These are phyloP conservation scores for Scopus umbretta DNA, from an alignment of 2,113 vertebrate genomes.

Conservation along the genomic window DNA sequence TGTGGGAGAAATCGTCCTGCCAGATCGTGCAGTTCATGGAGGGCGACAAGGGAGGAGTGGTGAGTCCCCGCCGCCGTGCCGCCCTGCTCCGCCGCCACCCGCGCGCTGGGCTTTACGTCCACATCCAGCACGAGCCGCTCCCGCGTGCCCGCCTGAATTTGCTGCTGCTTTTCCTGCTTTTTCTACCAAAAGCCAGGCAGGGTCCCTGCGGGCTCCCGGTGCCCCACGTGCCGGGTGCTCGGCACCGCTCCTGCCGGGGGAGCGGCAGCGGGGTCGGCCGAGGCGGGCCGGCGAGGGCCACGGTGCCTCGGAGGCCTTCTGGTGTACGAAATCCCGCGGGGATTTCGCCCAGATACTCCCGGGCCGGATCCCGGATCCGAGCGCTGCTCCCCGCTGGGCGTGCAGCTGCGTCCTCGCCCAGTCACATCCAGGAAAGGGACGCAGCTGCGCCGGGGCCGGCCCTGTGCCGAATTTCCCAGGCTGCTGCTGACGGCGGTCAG, in stretches of 20 bases:
- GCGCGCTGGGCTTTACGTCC: not conserved
- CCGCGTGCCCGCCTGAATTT: rapidly evolving
- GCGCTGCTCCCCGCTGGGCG: not conserved
- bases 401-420: not conserved
- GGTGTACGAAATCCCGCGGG: not conserved
- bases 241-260: not conserved
- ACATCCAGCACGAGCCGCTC: not conserved
- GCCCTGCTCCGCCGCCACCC: not conserved
- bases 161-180: not conserved
- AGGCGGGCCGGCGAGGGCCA: not conserved
- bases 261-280: not conserved
- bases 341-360: not conserved
- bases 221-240: rapidly evolving
- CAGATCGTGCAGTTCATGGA: conserved; percentile 96
- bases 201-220: rapidly evolving
- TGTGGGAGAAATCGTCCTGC: conserved; percentile 93
- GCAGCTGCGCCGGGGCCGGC: not conserved
- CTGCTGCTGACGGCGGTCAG: rapidly evolving
- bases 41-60: conserved; percentile 92
- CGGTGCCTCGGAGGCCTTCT: too few species aligned
- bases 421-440: not conserved
- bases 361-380: not conserved
- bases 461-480: not conserved
- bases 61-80: conserved; percentile 59
- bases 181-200: not conserved